Base-by-base conservation (phyloP, 2,888 invertebrate species). In the Pyralis farinalis region DNA sequence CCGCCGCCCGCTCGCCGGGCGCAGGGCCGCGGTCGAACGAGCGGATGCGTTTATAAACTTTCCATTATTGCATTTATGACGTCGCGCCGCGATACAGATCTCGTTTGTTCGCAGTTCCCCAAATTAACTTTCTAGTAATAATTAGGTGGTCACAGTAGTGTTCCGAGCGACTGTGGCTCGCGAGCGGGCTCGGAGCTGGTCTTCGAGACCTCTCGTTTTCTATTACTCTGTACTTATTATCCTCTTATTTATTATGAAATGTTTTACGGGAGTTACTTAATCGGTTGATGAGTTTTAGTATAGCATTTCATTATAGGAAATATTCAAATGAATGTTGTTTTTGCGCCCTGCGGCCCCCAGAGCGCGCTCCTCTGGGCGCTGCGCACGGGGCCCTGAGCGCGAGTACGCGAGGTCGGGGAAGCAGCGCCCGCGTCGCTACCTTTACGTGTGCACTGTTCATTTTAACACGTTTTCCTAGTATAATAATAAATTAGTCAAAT, bases 401-500 rank as follows among this genome's bases (percentile, higher is more conserved):
- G 2, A 25, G 25, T 25, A n/a, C 25, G 3, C 7, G 7, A 25
- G 2, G n/a, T 25, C n/a, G 25, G 7, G 25, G 25, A 25, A 16
- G 16, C 16, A 16, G 16, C 16, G 16, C 16, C 16, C 16, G 7
- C 44, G 52, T 51, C 52, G 51, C 48, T 47, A 45, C 40, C 31
- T 31, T 27, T 44, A 30, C 50, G 46, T 51, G 46, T 47, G 49
- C n/a, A 25, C 7, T 25, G 7, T 25, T 25, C 3, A 25, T 56
- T 53, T 50, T 55, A 53, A 58, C 49, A 44, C 4, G 7, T 25
- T 53, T 60, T 60, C 60, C 58, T 77, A 79, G 71, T 74, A 72
- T 80, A 80, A 77, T 81, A 81, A 71, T 79, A 68, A 69, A 68
- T 71, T 82, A 83, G 84, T 81, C 83, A 83, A 78, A 61, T 63